Evolutionary conservation across 2,113 vertebrate species (phyloP).

Genomic region (Rhagologus leucostigma): DNA sequence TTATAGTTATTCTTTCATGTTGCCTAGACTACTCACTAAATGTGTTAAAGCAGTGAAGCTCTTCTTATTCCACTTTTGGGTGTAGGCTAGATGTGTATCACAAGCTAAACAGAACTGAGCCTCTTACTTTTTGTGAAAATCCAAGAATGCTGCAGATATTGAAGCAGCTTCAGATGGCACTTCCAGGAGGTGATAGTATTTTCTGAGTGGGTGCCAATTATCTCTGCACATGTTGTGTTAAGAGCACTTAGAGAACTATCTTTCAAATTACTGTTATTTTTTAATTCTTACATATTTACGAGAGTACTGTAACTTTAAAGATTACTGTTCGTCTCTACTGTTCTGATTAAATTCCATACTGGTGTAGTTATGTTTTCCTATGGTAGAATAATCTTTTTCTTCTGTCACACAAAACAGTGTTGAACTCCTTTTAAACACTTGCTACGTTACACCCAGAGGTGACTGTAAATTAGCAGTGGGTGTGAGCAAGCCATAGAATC

Average conservation of each 20-base stretch:
- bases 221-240: neutral
- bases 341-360: neutral
- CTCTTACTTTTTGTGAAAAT: neutral
- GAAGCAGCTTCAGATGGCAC: neutral
- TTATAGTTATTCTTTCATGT: neutral
- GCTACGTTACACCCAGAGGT: neutral
- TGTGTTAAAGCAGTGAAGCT: neutral
- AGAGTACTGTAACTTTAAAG: neutral
- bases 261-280: neutral
- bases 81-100: neutral
- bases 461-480: neutral
- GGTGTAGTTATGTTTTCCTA: neutral
- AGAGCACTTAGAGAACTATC: neutral
- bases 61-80: neutral
- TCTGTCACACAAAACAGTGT: neutral
- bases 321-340: neutral
- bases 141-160: neutral
- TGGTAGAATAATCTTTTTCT: neutral
- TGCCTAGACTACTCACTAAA: neutral
- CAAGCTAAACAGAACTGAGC: neutral
- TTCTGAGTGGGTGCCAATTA: neutral
- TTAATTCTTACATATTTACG: neutral
- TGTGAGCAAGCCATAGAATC: neutral
- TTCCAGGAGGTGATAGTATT: neutral
- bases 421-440: neutral